phyloP scores from a whole-genome alignment of 2,888 invertebrate species.

The Gryllus longicercus region DNA sequence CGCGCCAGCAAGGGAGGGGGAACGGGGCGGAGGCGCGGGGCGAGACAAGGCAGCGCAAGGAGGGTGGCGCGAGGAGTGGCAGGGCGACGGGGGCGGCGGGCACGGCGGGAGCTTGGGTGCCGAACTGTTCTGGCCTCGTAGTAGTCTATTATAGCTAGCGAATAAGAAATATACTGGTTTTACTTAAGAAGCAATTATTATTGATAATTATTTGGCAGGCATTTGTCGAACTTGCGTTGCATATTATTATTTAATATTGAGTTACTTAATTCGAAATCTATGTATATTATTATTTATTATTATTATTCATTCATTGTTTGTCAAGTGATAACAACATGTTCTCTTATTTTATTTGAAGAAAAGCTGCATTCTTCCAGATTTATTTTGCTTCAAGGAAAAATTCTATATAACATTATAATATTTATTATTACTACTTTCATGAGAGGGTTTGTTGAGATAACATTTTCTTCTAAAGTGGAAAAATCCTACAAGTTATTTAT shows the following conservation, averaged over 20 bases:
- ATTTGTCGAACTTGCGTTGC: slow-evolving; percentile 36
- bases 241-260: slow-evolving; percentile 29
- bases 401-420: slow-evolving; percentile 31
- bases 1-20: not conserved
- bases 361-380: slow-evolving; percentile 35
- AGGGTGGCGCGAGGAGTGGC: not conserved
- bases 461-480: slow-evolving; percentile 35
- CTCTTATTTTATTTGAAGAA: slow-evolving; percentile 36
- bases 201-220: slow-evolving; percentile 35
- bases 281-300: slow-evolving; percentile 29
- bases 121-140: slow-evolving; percentile 17
- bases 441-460: slow-evolving; percentile 33
- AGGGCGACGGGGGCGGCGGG: not conserved
- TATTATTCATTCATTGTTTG: slow-evolving; percentile 36
- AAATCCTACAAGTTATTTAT: slow-evolving; percentile 35
- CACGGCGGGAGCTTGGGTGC: slow-evolving; percentile 6
- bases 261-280: slow-evolving; percentile 38
- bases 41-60: not conserved
- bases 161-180: slow-evolving; percentile 17
- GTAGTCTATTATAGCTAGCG: slow-evolving; percentile 17
- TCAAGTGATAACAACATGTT: slow-evolving; percentile 34
- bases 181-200: slow-evolving; percentile 35
- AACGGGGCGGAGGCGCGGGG: not conserved
- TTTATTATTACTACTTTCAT: slow-evolving; percentile 35
- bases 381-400: slow-evolving; percentile 36